Conservation (phyloP, 2,797 vertebrate genomes). For the Alfaro cultratus region DNA sequence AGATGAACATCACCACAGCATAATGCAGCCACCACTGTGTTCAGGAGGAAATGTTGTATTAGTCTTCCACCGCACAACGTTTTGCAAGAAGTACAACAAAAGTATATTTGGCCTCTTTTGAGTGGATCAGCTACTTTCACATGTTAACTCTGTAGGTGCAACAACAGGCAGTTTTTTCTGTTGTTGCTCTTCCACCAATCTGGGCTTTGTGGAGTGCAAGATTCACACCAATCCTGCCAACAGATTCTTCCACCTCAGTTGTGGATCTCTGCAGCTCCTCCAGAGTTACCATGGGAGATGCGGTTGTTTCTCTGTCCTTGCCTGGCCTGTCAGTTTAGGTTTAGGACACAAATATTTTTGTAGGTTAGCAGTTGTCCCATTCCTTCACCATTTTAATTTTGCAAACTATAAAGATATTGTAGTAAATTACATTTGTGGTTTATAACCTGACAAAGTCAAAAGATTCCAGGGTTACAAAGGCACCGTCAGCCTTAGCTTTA, state of each 20-base stretch:
- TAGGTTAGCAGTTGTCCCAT: not conserved
- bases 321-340: not conserved
- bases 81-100: not conserved
- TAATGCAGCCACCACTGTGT: not conserved
- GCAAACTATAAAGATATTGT: not conserved
- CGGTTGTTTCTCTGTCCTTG: not conserved
- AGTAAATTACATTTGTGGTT: not conserved
- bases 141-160: not conserved
- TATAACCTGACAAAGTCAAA: not conserved
- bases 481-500: not conserved
- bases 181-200: not conserved
- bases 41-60: not conserved
- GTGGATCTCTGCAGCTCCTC: not conserved
- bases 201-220: not conserved
- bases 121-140: not conserved
- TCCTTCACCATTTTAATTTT: not conserved
- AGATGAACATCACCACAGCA: not conserved
- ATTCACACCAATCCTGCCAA: not conserved
- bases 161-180: not conserved
- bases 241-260: not conserved
- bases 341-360: not conserved
- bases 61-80: not conserved
- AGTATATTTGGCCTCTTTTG: not conserved
- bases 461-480: not conserved
- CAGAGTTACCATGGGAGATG: not conserved